A percentile compares a stretch with the other conserved stretches of the same genome.
Evolutionary conservation across 2,113 vertebrate genomes (phyloP).

Genomic region (Rhineura floridana): DNA sequence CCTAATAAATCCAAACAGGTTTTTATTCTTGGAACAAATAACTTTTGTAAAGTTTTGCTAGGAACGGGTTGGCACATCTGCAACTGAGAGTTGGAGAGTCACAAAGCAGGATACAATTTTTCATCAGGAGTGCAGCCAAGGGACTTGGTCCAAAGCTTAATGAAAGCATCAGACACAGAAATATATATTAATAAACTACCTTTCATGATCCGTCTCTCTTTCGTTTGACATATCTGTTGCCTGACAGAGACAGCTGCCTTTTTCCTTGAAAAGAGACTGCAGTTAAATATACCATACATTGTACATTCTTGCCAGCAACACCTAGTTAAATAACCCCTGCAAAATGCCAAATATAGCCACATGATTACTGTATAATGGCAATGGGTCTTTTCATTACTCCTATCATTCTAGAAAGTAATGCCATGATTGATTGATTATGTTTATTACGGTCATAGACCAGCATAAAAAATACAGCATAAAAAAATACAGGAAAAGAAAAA

Average conservation of each 20-base stretch:
- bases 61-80: constrained; percentile 48
- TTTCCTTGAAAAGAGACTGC: constrained; percentile 27
- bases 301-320: constrained; percentile 25
- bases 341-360: constrained; percentile 27
- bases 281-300: constrained; percentile 27
- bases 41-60: constrained; percentile 38
- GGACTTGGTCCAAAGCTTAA: constrained; percentile 39
- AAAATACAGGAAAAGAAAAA: too few relatives aligned
- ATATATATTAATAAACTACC: constrained; percentile 28
- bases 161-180: constrained; percentile 31
- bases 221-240: constrained; percentile 36
- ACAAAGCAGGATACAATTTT: constrained; percentile 45
- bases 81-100: constrained; percentile 38
- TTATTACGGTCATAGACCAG: too few relatives aligned
- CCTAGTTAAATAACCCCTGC: neutral
- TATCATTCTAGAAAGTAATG: constrained; percentile 34
- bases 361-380: constrained; percentile 1
- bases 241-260: constrained; percentile 36
- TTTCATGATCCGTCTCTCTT: constrained; percentile 12
- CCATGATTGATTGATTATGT: too few relatives aligned
- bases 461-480: too few relatives aligned
- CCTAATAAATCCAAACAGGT: constrained; percentile 45
- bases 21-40: constrained; percentile 53
- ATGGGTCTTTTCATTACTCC: constrained; percentile 37
- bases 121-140: constrained; percentile 13